Evolutionary conservation across 2,888 invertebrate genomes (phyloP).

Genomic region (Melieria omissa): DNA sequence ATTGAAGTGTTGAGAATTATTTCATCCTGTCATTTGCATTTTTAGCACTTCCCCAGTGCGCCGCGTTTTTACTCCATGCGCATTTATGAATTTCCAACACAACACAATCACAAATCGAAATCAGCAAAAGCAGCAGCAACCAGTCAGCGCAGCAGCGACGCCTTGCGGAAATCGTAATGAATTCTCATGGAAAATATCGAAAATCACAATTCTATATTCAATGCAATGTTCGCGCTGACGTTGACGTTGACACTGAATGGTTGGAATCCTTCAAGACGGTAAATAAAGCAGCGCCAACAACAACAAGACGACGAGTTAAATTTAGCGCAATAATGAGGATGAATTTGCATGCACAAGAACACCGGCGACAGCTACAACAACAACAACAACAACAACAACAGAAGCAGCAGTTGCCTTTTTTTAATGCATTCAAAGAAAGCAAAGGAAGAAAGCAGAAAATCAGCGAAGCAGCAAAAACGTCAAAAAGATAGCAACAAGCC

Average conservation of each 20-base stretch:
- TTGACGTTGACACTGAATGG: not conserved
- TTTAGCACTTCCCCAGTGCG: not conserved
- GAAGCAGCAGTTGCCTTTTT: not conserved
- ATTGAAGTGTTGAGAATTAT: constrained; percentile 16
- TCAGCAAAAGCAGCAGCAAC: not conserved
- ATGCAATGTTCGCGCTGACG: constrained; percentile 20
- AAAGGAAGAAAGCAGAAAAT: not conserved
- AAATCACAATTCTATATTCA: constrained; percentile 30
- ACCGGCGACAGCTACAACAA: not conserved
- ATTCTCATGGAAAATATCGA: constrained; percentile 17
- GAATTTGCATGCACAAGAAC: constrained; percentile 50
- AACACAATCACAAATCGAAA: constrained; percentile 27
- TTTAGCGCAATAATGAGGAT: constrained; percentile 56
- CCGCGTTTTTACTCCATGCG: not conserved
- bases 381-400: not conserved
- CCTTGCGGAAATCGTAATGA: constrained; percentile 6
- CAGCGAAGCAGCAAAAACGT: not conserved
- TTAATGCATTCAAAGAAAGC: not conserved
- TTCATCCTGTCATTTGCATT: constrained; percentile 26
- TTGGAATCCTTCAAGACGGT: not conserved
- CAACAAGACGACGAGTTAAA: constrained; percentile 48
- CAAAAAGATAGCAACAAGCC: not conserved
- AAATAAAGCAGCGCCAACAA: not conserved
- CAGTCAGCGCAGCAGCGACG: not conserved
- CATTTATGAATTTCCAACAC: constrained; percentile 20